phyloP scores from a whole-genome alignment of 2,113 vertebrate genomes.

The Pycnonotus jocosus region DNA sequence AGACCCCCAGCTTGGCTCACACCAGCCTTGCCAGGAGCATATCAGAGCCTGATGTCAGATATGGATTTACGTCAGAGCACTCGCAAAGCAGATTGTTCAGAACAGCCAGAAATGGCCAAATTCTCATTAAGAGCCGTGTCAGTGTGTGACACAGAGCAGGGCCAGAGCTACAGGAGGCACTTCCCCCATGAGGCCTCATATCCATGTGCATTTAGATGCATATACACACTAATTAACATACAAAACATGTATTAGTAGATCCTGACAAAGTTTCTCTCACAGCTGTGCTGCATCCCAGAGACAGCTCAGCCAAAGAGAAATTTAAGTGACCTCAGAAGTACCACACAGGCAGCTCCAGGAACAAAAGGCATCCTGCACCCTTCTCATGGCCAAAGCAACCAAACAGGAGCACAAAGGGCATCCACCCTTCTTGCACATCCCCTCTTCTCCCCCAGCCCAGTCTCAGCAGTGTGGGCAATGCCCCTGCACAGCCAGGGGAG shows the following conservation, averaged over 20 bases:
- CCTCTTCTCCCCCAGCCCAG: not conserved
- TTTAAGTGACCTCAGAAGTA: not conserved
- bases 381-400: not conserved
- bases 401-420: not conserved
- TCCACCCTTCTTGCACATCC: not conserved
- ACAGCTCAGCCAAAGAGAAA: not conserved
- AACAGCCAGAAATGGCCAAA: not conserved
- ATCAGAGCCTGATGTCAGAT: not conserved
- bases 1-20: not conserved
- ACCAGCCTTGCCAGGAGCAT: not conserved
- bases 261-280: not conserved
- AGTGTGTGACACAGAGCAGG: not conserved
- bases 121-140: not conserved
- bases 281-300: fast-evolving
- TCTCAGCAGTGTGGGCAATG: not conserved
- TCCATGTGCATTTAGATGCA: too few species aligned
- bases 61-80: not conserved
- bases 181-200: not conserved
- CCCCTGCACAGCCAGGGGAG: not conserved
- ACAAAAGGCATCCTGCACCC: not conserved
- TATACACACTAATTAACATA: not conserved
- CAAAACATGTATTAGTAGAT: fast-evolving
- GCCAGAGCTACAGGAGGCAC: not conserved
- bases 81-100: not conserved
- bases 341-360: not conserved